Conservation (phyloP, 53 echinoderm and acorn worm genomes). For the Paracentrotus lividus region DNA sequence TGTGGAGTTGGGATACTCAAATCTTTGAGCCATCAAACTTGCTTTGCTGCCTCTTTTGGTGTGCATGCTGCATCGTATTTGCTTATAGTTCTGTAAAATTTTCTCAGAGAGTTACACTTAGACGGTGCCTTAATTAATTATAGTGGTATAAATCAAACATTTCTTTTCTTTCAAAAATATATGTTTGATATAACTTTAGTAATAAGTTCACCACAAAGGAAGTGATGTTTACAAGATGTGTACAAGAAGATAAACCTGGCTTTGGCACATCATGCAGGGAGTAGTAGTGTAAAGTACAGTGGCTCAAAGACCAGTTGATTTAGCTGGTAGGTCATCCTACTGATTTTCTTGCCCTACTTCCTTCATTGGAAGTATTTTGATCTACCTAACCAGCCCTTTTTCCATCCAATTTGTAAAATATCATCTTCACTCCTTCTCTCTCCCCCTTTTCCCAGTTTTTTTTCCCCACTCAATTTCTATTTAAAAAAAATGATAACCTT, state of each 20-base stretch:
- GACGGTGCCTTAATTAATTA: too few species aligned
- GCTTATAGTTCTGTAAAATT: too few species aligned
- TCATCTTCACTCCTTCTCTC: background rate
- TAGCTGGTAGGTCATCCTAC: background rate
- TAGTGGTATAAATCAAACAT: too few species aligned
- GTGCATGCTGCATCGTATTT: too few species aligned
- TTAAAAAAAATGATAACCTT: background rate
- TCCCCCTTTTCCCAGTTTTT: background rate
- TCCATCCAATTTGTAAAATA: background rate
- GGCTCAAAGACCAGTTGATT: background rate
- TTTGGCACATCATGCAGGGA: too few species aligned
- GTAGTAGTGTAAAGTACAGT: too few species aligned
- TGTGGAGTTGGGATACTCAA: background rate
- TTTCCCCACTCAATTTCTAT: background rate
- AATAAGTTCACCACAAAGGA: too few species aligned
- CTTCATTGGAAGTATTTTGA: background rate
- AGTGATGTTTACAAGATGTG: too few species aligned
- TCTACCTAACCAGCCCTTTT: background rate
- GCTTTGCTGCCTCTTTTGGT: background rate
- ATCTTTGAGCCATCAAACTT: background rate
- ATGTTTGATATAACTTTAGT: too few species aligned
- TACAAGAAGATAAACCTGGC: too few species aligned
- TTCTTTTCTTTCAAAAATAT: too few species aligned
- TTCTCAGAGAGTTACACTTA: too few species aligned
- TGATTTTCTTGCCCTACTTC: slow-evolving; percentile 17